phyloP scores from a whole-genome alignment of 1,140 invertebrate species.

The Trypoxylus dichotomus region DNA sequence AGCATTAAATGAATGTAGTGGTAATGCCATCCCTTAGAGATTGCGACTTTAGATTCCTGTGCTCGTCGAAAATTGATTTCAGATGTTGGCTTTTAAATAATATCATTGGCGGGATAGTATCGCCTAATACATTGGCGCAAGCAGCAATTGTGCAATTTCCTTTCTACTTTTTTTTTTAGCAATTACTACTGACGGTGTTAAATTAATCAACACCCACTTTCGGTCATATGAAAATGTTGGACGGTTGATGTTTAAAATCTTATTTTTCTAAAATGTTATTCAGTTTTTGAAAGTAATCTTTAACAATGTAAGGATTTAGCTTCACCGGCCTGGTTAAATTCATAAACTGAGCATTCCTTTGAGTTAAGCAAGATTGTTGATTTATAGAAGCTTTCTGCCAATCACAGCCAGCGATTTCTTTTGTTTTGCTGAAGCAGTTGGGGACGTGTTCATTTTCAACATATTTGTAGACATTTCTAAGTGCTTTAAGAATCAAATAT shows the following conservation, averaged over 20 bases:
- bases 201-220: slow-evolving; percentile 51
- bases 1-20: too few relatives aligned
- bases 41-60: slow-evolving; percentile 31
- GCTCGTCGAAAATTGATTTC: slow-evolving; percentile 37
- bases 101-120: slow-evolving; percentile 47
- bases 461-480: slow-evolving; percentile 25
- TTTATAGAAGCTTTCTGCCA: slow-evolving; percentile 44
- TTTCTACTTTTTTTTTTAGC: slow-evolving; percentile 43
- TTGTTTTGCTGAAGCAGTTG: slow-evolving; percentile 3
- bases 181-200: slow-evolving; percentile 49
- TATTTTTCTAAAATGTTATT: slow-evolving; percentile 38
- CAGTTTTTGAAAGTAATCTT: slow-evolving; percentile 48
- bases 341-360: slow-evolving; percentile 17
- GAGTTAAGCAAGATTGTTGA: slow-evolving; percentile 40
- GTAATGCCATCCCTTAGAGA: too few relatives aligned
- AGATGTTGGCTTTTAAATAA: slow-evolving; percentile 43
- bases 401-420: slow-evolving; percentile 37
- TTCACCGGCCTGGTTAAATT: slow-evolving; percentile 45
- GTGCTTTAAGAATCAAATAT: slow-evolving; percentile 7
- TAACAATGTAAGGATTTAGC: slow-evolving; percentile 48
- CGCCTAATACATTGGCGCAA: slow-evolving; percentile 47
- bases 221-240: slow-evolving; percentile 51
- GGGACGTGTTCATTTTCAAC: neutral
- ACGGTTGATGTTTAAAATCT: slow-evolving; percentile 42
- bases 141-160: slow-evolving; percentile 49